A percentile compares a stretch with the other conserved stretches of the same genome.
These are phyloP conservation scores for Chrysolina americana DNA, from an alignment of 2,888 invertebrate species.

Conservation along the genomic window DNA sequence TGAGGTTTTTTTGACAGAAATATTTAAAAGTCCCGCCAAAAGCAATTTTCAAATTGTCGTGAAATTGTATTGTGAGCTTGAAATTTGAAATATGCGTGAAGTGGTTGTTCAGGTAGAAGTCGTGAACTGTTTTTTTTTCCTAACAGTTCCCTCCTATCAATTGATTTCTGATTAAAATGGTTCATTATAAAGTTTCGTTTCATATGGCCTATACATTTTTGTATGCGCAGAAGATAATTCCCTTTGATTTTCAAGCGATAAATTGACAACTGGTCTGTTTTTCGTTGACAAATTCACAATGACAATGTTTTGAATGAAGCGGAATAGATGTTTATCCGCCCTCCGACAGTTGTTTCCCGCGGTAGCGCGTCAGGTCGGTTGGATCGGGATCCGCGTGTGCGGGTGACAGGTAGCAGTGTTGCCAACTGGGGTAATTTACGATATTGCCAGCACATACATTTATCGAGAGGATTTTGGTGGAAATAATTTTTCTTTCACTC, in stretches of 20 bases:
- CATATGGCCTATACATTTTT: too few relatives aligned
- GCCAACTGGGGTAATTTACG: background rate
- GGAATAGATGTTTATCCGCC: background rate
- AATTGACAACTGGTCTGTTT: background rate
- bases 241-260: too few relatives aligned
- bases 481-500: too few relatives aligned
- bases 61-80: background rate
- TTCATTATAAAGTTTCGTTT: too few relatives aligned
- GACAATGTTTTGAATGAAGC: background rate
- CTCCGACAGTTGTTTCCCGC: conserved; percentile 29
- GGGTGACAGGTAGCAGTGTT: conserved; percentile 68
- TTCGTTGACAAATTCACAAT: background rate
- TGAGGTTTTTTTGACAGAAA: too few relatives aligned
- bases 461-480: too few relatives aligned
- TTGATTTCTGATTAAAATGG: too few relatives aligned
- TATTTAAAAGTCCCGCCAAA: too few relatives aligned
- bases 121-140: too few relatives aligned
- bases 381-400: conserved; percentile 49
- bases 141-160: too few relatives aligned
- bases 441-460: background rate
- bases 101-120: background rate
- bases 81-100: background rate
- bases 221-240: too few relatives aligned
- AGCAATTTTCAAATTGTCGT: too few relatives aligned
- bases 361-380: conserved; percentile 31